phyloP scores from a whole-genome alignment of 2,797 vertebrate species.

The Mus caroli region DNA sequence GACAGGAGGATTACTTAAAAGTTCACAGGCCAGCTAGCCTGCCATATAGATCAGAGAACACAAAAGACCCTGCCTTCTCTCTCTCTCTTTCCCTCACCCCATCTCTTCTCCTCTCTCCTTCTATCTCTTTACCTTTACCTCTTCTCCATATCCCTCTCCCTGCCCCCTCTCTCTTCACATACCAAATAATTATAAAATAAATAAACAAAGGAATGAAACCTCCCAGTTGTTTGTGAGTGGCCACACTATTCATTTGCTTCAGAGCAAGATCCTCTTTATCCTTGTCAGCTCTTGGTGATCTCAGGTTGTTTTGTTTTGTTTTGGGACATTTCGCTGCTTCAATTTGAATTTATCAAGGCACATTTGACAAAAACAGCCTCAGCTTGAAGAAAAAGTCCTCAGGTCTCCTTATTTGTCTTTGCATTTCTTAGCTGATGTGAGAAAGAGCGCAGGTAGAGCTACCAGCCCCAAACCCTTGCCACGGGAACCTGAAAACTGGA shows the following conservation, averaged over 20 bases:
- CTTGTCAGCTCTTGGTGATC: not conserved
- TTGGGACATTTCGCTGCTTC: not conserved
- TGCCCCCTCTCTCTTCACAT: not conserved
- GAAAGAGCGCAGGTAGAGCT: not conserved
- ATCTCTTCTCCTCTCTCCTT: not conserved
- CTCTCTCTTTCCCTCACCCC: too few species aligned
- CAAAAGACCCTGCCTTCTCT: too few species aligned
- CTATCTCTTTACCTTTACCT: not conserved
- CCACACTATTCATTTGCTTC: too few species aligned
- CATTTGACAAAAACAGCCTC: not conserved
- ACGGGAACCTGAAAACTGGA: not conserved
- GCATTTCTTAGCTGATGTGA: not conserved
- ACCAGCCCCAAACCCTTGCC: not conserved
- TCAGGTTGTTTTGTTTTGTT: not conserved
- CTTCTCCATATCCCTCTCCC: not conserved
- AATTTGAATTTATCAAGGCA: conserved; percentile 29
- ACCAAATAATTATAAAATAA: not conserved
- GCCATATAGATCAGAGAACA: not conserved
- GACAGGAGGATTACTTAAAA: too few species aligned
- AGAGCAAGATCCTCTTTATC: not conserved
- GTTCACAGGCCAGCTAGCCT: not conserved
- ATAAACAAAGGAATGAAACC: not conserved
- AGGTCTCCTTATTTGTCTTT: not conserved
- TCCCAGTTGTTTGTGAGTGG: not conserved
- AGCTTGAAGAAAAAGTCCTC: conserved; percentile 8